Evolutionary conservation across 2,888 invertebrate species (phyloP).

Genomic region (Stenodema calcarata): DNA sequence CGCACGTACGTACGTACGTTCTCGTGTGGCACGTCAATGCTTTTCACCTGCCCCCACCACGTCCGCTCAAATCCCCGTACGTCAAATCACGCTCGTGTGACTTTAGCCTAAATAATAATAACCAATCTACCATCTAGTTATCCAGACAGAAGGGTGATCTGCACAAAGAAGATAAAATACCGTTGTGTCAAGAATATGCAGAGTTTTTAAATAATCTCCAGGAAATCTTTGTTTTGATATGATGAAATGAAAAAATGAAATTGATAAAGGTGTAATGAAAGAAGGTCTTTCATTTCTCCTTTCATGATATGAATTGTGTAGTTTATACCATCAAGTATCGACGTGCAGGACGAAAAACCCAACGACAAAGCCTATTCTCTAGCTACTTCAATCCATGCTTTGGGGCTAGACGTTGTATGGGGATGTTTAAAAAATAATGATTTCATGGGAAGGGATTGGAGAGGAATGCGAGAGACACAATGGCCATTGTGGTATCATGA

Average conservation of each 20-base stretch:
- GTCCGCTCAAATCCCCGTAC: no score
- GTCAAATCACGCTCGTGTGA: no score
- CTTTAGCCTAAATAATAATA: no score
- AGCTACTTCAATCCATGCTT: background rate
- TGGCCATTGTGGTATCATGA: slow-evolving; percentile 37
- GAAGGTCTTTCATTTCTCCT: background rate
- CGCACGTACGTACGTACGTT: no score
- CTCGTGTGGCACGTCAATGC: no score
- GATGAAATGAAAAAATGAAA: background rate
- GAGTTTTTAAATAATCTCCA: no score
- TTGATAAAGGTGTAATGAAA: background rate
- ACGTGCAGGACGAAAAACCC: background rate
- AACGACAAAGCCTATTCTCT: background rate
- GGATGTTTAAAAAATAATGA: background rate
- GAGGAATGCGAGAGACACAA: slow-evolving; percentile 16
- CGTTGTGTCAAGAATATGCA: no score
- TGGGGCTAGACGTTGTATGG: background rate
- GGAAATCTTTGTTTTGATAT: no score
- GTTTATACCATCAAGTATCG: background rate
- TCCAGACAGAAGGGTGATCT: no score
- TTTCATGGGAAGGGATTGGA: background rate
- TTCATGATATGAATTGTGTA: background rate
- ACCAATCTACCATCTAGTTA: no score
- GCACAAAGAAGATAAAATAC: no score
- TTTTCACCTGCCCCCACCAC: no score